These are phyloP conservation scores for Anguilla japonica DNA, from an alignment of 2,113 vertebrate species.

Conservation along the genomic window DNA sequence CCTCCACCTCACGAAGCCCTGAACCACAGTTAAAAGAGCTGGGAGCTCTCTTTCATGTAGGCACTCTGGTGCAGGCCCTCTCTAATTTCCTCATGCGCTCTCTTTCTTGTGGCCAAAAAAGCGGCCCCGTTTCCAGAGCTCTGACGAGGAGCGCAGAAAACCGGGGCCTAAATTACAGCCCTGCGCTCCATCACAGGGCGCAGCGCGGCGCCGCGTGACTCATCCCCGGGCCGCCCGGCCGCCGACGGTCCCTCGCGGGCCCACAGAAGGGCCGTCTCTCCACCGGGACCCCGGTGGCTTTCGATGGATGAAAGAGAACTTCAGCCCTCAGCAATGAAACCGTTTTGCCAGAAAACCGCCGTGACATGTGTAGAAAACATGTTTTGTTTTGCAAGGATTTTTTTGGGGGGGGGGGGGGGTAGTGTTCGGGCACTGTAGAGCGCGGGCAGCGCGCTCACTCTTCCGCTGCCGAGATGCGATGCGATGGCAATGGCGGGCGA, in stretches of 20 bases:
- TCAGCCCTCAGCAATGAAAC: neutral
- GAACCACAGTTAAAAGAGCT: constrained; percentile 59
- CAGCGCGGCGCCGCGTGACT: constrained; percentile 27
- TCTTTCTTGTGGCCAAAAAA: constrained; percentile 71
- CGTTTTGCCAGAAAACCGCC: neutral
- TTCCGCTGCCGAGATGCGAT: neutral
- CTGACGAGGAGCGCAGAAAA: constrained; percentile 33
- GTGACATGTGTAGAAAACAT: neutral
- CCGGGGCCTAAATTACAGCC: constrained; percentile 51
- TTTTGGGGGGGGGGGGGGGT: too few relatives aligned
- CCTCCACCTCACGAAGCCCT: constrained; percentile 45
- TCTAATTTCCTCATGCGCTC: constrained; percentile 70
- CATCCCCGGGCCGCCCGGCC: constrained; percentile 2
- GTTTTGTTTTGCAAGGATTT: neutral
- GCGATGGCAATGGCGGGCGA: neutral
- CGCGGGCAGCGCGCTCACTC: neutral
- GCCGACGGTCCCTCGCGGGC: neutral
- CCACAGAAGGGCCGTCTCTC: constrained; percentile 43
- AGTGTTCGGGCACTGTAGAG: neutral
- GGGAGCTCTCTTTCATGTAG: constrained; percentile 59
- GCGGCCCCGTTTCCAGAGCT: constrained; percentile 53
- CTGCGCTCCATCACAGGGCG: constrained; percentile 38
- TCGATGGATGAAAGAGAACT: neutral
- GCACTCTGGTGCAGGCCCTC: constrained; percentile 70
- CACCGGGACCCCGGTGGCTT: neutral